Percentiles rank a stretch among this genome's conserved stretches.
phyloP scores from a whole-genome alignment of 2,113 vertebrate genomes.

The Prunella fulvescens region DNA sequence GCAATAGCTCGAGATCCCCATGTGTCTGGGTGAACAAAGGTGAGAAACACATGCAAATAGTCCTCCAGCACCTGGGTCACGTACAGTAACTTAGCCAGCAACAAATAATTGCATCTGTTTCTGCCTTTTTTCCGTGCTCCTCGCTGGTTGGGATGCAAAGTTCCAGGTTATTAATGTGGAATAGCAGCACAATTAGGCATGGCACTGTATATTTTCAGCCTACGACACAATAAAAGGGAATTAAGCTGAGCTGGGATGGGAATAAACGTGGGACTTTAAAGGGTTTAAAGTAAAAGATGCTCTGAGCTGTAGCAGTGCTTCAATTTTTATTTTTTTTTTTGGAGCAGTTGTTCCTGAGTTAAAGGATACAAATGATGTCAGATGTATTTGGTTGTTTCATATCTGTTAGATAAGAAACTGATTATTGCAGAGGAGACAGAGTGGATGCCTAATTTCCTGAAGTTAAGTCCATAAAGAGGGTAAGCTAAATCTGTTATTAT shows the following conservation, averaged over 20 bases:
- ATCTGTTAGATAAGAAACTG: constrained; percentile 34
- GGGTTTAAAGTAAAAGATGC: not conserved
- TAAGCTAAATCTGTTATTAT: constrained; percentile 20
- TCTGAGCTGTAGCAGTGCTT: not conserved
- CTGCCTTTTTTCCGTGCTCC: constrained; percentile 11
- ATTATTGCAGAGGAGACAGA: constrained; percentile 31
- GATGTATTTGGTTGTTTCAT: constrained; percentile 19
- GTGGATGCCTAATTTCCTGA: constrained; percentile 39
- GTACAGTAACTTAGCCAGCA: constrained; percentile 62
- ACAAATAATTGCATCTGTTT: constrained; percentile 54
- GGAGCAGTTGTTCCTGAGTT: not conserved
- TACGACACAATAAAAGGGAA: constrained; percentile 38
- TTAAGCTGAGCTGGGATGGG: constrained; percentile 44
- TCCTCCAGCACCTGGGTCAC: constrained; percentile 63
- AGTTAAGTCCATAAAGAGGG: constrained; percentile 45
- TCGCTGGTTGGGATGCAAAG: constrained; percentile 15
- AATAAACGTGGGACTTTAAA: constrained; percentile 36
- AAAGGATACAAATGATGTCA: not conserved
- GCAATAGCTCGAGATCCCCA: constrained; percentile 65
- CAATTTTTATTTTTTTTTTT: not conserved
- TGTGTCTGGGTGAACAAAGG: constrained; percentile 66
- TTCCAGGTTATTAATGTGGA: constrained; percentile 47
- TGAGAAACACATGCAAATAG: constrained; percentile 67
- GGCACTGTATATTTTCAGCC: constrained; percentile 12
- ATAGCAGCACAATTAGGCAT: constrained; percentile 28